phyloP scores from a whole-genome alignment of 2,113 vertebrate species.

The Tragelaphus imberbis region DNA sequence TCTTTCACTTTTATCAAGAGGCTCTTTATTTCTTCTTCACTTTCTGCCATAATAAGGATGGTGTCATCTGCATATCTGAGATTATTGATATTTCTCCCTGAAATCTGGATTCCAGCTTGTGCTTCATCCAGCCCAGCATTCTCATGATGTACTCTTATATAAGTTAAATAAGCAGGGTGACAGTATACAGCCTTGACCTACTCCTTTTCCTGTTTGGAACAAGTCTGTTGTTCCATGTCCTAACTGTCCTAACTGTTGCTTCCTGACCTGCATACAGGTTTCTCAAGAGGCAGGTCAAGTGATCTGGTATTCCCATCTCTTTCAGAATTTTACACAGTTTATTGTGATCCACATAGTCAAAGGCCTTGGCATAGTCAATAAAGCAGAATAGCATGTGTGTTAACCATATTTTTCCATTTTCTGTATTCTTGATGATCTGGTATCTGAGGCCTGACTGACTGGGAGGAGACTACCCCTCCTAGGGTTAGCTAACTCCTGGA shows the following conservation, averaged over 20 bases:
- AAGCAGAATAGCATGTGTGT: neutral
- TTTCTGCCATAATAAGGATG: neutral
- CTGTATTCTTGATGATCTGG: neutral
- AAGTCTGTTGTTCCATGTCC: neutral
- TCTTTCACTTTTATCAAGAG: neutral
- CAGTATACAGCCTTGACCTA: neutral
- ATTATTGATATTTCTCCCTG: accelerated
- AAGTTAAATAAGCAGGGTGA: neutral
- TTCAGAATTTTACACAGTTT: neutral
- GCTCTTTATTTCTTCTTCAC: neutral
- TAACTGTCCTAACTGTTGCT: neutral
- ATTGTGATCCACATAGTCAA: neutral
- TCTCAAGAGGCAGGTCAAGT: neutral
- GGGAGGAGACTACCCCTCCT: neutral
- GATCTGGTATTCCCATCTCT: neutral
- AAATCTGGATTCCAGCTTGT: neutral
- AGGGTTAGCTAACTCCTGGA: neutral
- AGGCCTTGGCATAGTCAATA: neutral
- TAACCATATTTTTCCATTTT: neutral
- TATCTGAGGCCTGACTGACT: neutral
- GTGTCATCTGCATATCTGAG: neutral
- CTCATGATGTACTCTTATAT: neutral
- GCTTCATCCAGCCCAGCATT: neutral
- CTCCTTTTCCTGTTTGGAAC: neutral
- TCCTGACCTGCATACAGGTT: neutral